These are phyloP conservation scores for Scaptomyza reducta DNA, from an alignment of 2,888 invertebrate genomes.

Conservation along the genomic window DNA sequence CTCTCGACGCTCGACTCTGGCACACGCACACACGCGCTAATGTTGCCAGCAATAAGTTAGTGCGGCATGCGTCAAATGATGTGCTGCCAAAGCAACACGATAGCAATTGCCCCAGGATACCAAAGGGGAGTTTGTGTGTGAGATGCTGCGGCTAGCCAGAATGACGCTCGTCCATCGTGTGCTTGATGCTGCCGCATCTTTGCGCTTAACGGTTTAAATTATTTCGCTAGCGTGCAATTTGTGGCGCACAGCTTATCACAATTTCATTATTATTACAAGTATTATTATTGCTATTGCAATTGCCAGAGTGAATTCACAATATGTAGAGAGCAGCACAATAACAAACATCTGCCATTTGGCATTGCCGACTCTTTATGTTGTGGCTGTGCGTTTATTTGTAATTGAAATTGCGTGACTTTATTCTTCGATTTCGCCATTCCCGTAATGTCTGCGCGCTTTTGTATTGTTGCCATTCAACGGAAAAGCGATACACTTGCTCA, in stretches of 20 bases:
- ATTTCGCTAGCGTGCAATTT: constrained; percentile 76
- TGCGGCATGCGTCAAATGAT: constrained; percentile 69
- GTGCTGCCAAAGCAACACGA: constrained; percentile 39
- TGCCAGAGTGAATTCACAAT: constrained; percentile 38
- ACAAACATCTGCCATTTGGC: constrained; percentile 27
- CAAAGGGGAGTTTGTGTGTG: not conserved
- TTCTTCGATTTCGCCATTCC: constrained; percentile 67
- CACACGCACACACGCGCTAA: constrained; percentile 52
- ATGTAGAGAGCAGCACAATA: constrained; percentile 20
- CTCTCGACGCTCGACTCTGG: constrained; percentile 6
- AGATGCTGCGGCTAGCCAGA: constrained; percentile 54
- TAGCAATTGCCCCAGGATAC: constrained; percentile 32
- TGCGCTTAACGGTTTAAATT: constrained; percentile 72
- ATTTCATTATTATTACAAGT: constrained; percentile 75
- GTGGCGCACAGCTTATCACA: constrained; percentile 77
- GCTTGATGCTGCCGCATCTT: constrained; percentile 51
- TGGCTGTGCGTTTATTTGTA: constrained; percentile 60
- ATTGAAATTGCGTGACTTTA: constrained; percentile 79
- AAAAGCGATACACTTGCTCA: constrained; percentile 47
- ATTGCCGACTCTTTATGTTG: constrained; percentile 24
- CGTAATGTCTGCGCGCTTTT: constrained; percentile 30
- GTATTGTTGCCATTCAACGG: constrained; percentile 38
- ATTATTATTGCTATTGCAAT: constrained; percentile 55
- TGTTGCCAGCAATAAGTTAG: constrained; percentile 67
- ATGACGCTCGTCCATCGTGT: constrained; percentile 48